Percentiles rank a stretch among this genome's conserved stretches.
Evolutionary conservation across 1,140 invertebrate genomes (phyloP).

Genomic region (Adelges cooleyi): DNA sequence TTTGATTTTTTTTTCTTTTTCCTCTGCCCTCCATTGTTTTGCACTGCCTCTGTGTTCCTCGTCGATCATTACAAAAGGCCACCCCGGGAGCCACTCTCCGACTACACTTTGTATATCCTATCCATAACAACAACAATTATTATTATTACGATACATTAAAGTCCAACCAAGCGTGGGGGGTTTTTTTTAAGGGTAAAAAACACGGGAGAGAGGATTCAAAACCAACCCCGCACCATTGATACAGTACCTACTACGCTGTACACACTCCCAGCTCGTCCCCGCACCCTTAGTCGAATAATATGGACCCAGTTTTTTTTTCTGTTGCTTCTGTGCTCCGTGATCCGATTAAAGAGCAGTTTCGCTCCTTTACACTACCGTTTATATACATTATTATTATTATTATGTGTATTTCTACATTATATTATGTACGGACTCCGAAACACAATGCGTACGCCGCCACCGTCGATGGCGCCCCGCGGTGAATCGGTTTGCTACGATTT

Average conservation of each 20-base stretch:
- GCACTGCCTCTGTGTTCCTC: neutral
- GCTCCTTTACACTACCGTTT: too few relatives aligned
- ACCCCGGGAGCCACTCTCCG: slow-evolving; percentile 17
- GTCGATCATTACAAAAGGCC: slow-evolving; percentile 28
- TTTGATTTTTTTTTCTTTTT: neutral
- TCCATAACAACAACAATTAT: slow-evolving; percentile 26
- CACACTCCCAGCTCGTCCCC: neutral
- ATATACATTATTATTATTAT: too few relatives aligned
- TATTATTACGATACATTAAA: slow-evolving; percentile 24
- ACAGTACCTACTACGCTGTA: neutral
- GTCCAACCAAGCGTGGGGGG: slow-evolving; percentile 14
- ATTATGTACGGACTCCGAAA: neutral
- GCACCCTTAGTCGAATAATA: neutral
- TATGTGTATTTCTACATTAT: neutral
- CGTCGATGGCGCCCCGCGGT: neutral
- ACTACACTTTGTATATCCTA: slow-evolving; percentile 16
- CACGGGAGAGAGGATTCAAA: too few relatives aligned
- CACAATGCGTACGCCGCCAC: neutral
- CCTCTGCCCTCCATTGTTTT: slow-evolving; percentile 6
- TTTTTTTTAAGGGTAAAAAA: neutral
- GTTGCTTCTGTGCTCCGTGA: neutral
- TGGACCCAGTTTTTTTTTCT: neutral
- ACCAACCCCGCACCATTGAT: too few relatives aligned
- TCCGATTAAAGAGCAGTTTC: slow-evolving; percentile 14
- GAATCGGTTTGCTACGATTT: slow-evolving; percentile 6